A percentile compares a stretch with the other conserved stretches of the same genome.
phyloP scores from a whole-genome alignment of 2,888 invertebrate genomes.

The Stenchaetothrips biformis region DNA sequence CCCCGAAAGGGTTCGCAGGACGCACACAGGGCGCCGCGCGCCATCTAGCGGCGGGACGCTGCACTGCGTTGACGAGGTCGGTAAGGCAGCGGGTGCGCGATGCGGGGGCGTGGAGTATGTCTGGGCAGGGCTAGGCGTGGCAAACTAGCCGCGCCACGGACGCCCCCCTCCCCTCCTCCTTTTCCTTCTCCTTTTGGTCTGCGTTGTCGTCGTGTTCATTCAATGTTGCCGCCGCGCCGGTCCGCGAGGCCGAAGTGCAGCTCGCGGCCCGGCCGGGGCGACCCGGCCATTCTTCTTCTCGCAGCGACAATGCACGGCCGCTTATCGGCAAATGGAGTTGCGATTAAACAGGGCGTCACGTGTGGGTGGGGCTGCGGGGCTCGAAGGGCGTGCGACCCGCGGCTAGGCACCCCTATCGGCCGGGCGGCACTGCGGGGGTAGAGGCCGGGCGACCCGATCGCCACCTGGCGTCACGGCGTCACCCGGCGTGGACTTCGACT shows the following conservation, averaged over 20 bases:
- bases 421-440: not conserved
- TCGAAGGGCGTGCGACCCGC: not conserved
- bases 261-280: not conserved
- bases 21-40: constrained; percentile 43
- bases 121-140: not conserved
- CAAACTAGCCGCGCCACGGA: not conserved
- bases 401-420: not conserved
- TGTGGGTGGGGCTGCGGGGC: not conserved
- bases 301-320: not conserved
- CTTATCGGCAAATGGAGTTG: not conserved
- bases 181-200: not conserved
- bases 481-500: not conserved
- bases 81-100: constrained; percentile 52
- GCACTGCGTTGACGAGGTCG: constrained; percentile 38
- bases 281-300: not conserved
- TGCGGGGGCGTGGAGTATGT: constrained; percentile 40
- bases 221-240: not conserved
- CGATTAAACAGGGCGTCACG: not conserved
- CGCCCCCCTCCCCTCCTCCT: not conserved
- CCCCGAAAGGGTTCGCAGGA: too few species aligned
- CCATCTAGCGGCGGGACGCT: constrained; percentile 48
- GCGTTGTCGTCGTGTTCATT: not conserved
- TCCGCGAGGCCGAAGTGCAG: not conserved
- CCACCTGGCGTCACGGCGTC: not conserved
- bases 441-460: not conserved